Conservation (phyloP, 92 coral and sea anemone species). For the Palythoa grandis region DNA sequence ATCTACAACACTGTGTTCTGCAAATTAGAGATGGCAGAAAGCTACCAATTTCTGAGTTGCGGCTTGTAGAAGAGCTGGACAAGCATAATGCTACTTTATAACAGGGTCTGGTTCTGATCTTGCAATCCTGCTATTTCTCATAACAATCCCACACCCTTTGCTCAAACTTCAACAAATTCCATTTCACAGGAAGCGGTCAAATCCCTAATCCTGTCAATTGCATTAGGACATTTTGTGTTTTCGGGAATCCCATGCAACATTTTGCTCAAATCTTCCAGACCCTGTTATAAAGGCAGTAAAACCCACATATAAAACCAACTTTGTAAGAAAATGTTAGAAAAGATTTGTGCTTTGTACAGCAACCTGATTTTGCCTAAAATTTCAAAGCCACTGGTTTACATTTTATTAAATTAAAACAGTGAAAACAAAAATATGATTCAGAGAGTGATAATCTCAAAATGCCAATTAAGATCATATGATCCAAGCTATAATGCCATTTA, state of each 20-base stretch:
- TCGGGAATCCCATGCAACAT: constrained; percentile 1
- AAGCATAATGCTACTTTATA: constrained; percentile 1
- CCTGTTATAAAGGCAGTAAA: background rate
- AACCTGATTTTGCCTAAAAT: background rate
- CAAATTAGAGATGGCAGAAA: constrained; percentile 22
- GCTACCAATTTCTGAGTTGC: constrained; percentile 6
- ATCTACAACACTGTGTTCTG: constrained; percentile 27
- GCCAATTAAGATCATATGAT: background rate
- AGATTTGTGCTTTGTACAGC: background rate
- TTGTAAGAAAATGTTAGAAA: background rate
- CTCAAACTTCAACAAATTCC: background rate
- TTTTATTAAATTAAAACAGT: no score
- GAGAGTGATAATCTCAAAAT: background rate
- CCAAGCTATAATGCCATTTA: background rate
- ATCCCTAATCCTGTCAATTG: background rate
- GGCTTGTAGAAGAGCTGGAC: background rate
- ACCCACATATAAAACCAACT: background rate
- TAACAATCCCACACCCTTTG: background rate
- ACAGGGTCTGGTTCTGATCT: constrained; percentile 5
- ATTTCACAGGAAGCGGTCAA: background rate
- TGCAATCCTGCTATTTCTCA: background rate
- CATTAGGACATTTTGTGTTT: background rate
- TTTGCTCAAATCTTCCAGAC: background rate
- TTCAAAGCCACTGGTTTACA: background rate
- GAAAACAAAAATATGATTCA: background rate